Base-by-base conservation (phyloP, 2,888 invertebrate genomes). In the Rhaphigaster nebulosa region DNA sequence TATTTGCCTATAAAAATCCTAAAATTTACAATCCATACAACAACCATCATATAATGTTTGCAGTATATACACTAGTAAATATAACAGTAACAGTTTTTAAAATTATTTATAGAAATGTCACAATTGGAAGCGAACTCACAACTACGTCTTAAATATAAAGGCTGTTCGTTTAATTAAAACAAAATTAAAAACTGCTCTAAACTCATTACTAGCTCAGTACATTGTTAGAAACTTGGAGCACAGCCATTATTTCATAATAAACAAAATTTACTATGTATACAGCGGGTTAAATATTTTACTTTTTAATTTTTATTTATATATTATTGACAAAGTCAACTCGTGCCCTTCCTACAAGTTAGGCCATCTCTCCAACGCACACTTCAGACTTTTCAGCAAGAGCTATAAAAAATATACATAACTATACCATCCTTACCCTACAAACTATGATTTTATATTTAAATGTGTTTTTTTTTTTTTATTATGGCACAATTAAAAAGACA, bases 151-250 rank as follows among this genome's bases (percentile, higher is more conserved):
- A 89, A 76, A 70, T 84, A 45, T 89, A 89, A 76, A 89, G 89
- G 89, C 89, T 76, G 45, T 89, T 70, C 20, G n/a, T 89, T 45
- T 70, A 89, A 70, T 89, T 2, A 89, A 89, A 88, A 60, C n/a
- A 41, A 41, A 50, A 76, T 70, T 76, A 89, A 89, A 65, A 89
- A 89, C 70, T 70, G 89, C 89, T 65, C 89, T 89, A 89, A 89
- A 76, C 65, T 89, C 50, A 34, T 76, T 29, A 89, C 90, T 90
- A 90, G 84, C 84, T 90, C 90, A 90, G 90, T 90, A 90, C 90
- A 54, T 90, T 90, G 84, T 90, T 90, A 90, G 84, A 90, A 90
- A 90, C 90, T 87, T 90, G 90, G 90, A 90, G 90, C 90, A 90
- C 90, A 90, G 90, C 90, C 90, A 90, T 90, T 90, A 90, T 80